These are phyloP conservation scores for Rafetus swinhoei DNA, from an alignment of 2,113 vertebrate genomes.

Conservation along the genomic window DNA sequence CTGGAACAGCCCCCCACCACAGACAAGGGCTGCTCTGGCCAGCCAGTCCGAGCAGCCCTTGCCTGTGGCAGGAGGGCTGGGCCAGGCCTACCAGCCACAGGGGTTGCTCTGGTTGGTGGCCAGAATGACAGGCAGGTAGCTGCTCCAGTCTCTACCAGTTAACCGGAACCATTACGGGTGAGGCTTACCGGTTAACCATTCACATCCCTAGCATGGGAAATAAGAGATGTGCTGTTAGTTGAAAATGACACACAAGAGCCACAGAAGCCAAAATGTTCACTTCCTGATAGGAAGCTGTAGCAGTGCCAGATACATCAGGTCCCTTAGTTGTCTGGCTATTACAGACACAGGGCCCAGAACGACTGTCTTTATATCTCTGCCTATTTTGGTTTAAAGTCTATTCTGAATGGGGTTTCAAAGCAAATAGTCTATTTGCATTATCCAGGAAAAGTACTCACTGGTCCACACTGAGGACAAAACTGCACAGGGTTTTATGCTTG, in stretches of 20 bases:
- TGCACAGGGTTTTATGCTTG: not conserved
- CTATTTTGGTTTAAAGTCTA: not conserved
- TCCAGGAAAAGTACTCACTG: not conserved
- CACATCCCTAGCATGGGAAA: no score
- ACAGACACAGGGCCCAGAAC: not conserved
- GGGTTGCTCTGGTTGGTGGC: no score
- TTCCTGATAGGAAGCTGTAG: not conserved
- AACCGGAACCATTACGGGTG: no score
- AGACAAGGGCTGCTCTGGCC: no score
- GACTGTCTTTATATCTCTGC: not conserved
- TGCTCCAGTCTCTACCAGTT: no score
- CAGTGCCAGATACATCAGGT: accelerated
- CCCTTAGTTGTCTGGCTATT: not conserved
- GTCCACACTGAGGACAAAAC: not conserved
- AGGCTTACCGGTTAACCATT: no score
- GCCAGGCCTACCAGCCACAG: no score
- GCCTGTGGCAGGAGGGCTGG: no score
- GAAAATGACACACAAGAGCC: accelerated
- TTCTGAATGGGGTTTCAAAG: not conserved
- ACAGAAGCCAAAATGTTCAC: not conserved
- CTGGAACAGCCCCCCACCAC: no score
- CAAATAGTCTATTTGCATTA: not conserved
- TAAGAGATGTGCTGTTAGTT: not conserved
- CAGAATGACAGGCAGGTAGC: no score
- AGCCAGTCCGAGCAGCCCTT: no score